phyloP scores from a whole-genome alignment of 2,888 invertebrate genomes.

The Frankliniella intonsa region DNA sequence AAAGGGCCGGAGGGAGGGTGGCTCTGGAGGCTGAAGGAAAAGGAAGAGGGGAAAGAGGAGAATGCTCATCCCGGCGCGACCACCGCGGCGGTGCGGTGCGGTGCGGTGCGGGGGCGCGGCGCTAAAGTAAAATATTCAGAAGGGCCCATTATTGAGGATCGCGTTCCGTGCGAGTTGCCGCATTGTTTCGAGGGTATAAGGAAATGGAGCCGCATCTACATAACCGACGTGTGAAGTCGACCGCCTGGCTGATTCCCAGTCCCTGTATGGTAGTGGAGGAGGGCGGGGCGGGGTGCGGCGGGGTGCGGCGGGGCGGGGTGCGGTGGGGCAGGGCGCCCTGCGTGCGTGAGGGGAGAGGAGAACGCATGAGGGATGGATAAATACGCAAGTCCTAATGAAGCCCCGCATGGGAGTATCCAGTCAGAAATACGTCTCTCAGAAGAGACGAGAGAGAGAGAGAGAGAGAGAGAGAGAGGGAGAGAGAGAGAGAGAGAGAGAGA shows the following conservation, averaged over 20 bases:
- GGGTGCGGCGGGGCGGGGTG: no score
- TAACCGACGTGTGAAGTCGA: constrained; percentile 23
- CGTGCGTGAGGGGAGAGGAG: neutral
- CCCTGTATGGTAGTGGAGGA: neutral
- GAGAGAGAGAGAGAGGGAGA: constrained; percentile 1
- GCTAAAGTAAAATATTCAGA: constrained; percentile 6
- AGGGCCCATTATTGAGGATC: constrained; percentile 17
- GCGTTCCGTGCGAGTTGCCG: neutral
- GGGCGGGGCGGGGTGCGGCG: neutral
- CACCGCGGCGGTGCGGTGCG: neutral
- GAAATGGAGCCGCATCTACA: neutral
- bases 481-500: neutral
- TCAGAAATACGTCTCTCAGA: neutral
- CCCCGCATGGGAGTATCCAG: neutral
- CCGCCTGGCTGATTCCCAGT: constrained; percentile 4
- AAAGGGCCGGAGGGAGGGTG: no score
- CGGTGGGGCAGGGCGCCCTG: no score
- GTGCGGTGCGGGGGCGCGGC: neutral
- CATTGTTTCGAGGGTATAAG: constrained; percentile 7
- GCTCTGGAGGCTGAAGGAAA: no score
- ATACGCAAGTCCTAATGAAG: constrained; percentile 4
- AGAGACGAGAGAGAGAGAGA: neutral
- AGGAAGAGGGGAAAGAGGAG: no score
- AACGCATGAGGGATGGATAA: neutral
- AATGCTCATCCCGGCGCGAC: no score